phyloP scores from a whole-genome alignment of 2,113 vertebrate species.

The Tupaia tana region DNA sequence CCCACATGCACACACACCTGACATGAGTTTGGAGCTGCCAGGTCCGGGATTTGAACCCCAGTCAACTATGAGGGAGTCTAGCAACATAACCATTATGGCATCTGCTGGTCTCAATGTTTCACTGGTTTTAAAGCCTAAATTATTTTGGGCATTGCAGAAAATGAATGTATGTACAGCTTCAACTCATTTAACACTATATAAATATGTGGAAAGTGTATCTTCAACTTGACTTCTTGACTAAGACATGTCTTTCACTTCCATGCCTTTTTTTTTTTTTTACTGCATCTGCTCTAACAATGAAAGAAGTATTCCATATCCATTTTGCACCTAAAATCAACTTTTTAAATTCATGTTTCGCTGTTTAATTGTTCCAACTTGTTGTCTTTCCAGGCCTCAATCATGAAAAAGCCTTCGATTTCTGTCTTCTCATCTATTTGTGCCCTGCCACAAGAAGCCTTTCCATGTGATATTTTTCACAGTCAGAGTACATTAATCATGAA shows the following conservation, averaged over 20 bases:
- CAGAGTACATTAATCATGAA: conserved; percentile 3
- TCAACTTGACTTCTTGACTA: not conserved
- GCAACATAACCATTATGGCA: no score
- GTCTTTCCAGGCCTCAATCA: not conserved
- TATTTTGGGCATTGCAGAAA: no score
- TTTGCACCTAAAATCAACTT: not conserved
- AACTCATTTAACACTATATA: no score
- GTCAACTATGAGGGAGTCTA: no score
- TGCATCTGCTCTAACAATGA: not conserved
- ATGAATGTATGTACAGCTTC: no score
- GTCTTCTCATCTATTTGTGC: not conserved
- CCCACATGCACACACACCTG: no score
- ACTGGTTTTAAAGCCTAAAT: no score
- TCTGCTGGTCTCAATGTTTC: no score
- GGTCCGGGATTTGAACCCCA: no score
- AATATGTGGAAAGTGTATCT: no score
- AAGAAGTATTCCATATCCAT: not conserved
- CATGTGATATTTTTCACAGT: not conserved
- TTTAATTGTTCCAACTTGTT: not conserved
- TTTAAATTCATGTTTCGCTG: not conserved
- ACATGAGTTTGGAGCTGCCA: no score
- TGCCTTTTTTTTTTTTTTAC: not conserved
- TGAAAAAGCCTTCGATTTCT: not conserved
- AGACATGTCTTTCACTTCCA: not conserved
- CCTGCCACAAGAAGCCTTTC: not conserved